Evolutionary conservation across 2,113 vertebrate species (phyloP), one percentile per base, ranked within the genome.

Genomic region (Columbina picui): DNA sequence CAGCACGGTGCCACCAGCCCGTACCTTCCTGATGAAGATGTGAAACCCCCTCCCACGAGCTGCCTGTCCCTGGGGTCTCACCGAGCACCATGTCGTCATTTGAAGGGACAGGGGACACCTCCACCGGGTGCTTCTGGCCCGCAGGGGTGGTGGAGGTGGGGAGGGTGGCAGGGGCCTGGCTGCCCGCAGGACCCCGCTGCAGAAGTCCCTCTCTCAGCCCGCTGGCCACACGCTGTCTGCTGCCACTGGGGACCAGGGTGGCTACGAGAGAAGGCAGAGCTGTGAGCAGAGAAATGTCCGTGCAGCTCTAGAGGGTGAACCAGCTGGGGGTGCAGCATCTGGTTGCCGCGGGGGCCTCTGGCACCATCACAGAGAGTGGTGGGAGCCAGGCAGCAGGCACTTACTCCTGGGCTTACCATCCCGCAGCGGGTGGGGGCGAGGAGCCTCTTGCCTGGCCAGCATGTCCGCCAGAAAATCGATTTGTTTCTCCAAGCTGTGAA

Each of bases 381-480:
- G 56, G 21, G 50, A 77, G 30, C 1, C 0, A 26, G 23, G 32
- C 14, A 64, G 56, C 9, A 39, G 67, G 41, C n/a, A 77, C 94
- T 81, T 80, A 93, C 92, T 55, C 50, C 80, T 78, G 84, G 75
- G 38, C 61, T 97, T 95, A 98, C 98, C 98, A 92, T 98, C 78
- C 53, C 92, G 90, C 23, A 76, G 89, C 3, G 55, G 65, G 32
- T 95, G 93, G 12, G 96, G 93, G 32, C 6, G 59, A 90, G 97
- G 87, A 52, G 65, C 67, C 12, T 95, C 97, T 74, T 99, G 98
- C 61, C 98, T 97, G 49, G 98, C 98, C 53, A 99, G 97, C 87
- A 98, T 93, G 9, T 98, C 98, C 1, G 98, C 99, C 16, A 99
- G 96, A 52, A 98, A 93, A 97, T 99, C 98, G 5, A 99, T 99